A percentile compares a stretch with the other conserved stretches of the same genome.
Evolutionary conservation across 2,888 invertebrate genomes (phyloP).

Genomic region (Heliothis peltigera): DNA sequence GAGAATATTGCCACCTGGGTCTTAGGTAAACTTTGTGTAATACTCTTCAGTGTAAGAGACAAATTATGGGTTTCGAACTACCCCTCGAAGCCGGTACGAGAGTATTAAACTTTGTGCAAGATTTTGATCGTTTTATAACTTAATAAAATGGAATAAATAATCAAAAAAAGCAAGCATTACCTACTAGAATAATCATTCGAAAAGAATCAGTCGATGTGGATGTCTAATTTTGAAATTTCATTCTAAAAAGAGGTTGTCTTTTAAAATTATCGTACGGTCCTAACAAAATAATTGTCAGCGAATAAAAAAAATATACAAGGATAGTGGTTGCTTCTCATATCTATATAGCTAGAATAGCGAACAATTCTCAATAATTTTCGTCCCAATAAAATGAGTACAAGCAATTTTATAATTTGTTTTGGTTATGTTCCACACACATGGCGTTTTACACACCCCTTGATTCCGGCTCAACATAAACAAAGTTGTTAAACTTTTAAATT

Average conservation of each 20-base stretch:
- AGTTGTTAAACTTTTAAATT: conserved; percentile 78
- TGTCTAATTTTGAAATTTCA: too few relatives aligned
- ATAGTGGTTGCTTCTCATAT: neutral
- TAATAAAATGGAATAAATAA: neutral
- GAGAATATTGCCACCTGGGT: neutral
- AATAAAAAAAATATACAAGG: neutral
- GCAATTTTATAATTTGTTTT: conserved; percentile 23
- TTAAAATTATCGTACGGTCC: too few relatives aligned
- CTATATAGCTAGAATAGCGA: neutral
- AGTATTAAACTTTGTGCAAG: neutral
- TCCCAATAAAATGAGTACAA: neutral
- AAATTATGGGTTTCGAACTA: conserved; percentile 1
- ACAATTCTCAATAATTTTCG: neutral
- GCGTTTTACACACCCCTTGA: conserved; percentile 61
- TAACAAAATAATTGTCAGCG: neutral
- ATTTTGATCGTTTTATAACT: neutral
- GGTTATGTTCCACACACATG: conserved; percentile 42
- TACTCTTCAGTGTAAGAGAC: neutral
- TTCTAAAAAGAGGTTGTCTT: too few relatives aligned
- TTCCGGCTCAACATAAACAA: conserved; percentile 70
- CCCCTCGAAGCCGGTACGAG: neutral
- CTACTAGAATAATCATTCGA: neutral
- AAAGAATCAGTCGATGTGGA: too few relatives aligned
- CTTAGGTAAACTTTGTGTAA: neutral
- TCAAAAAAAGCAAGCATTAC: neutral